Evolutionary conservation across 2,888 invertebrate species (phyloP).

Genomic region (Sphinx pinastri): DNA sequence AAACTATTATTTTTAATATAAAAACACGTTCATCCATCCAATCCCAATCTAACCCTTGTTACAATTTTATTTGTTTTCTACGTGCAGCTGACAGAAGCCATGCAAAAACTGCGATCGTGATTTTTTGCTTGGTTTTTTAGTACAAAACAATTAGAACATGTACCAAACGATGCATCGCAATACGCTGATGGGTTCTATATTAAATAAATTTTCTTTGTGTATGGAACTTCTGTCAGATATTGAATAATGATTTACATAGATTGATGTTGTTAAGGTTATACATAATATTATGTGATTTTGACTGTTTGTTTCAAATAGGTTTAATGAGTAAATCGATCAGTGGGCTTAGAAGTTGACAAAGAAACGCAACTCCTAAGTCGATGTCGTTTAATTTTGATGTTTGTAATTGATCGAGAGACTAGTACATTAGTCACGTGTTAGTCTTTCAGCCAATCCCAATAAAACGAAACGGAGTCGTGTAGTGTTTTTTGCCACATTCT

Average conservation of each 20-base stretch:
- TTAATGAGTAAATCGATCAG: no score
- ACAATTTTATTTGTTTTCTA: neutral
- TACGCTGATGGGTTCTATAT: neutral
- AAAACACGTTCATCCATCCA: neutral
- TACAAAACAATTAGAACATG: constrained; percentile 2
- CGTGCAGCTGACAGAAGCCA: constrained; percentile 7
- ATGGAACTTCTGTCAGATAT: neutral
- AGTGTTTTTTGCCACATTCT: no score
- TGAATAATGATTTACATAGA: neutral
- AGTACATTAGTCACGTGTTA: no score
- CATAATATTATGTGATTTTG: no score
- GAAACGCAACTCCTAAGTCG: no score
- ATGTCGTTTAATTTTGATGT: no score
- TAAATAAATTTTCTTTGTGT: constrained; percentile 14
- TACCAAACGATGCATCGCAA: constrained; percentile 4
- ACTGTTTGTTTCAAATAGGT: no score
- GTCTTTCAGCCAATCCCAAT: no score
- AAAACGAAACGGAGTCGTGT: no score
- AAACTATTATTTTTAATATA: neutral
- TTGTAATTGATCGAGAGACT: no score
- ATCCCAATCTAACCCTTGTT: constrained; percentile 6
- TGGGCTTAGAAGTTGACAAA: no score
- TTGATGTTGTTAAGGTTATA: neutral
- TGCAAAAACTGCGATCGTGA: neutral
- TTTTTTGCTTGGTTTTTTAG: neutral